Evolutionary conservation across 2,113 vertebrate genomes (phyloP), one percentile per base, ranked within the genome.

Genomic region (Nyctibius bracteatus): DNA sequence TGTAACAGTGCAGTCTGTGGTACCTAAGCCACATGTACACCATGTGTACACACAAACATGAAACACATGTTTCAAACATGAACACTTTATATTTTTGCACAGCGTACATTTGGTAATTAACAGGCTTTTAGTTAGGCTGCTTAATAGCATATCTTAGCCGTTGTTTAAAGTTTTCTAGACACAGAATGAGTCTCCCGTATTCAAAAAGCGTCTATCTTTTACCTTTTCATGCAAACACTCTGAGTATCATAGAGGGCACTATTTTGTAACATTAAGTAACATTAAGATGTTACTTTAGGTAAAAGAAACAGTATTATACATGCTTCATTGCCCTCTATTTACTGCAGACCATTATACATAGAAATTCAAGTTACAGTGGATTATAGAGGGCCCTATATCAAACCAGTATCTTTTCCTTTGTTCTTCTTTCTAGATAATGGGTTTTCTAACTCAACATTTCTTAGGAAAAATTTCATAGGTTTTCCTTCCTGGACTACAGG

Each of bases 81-180:
- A n/a, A n/a, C n/a, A n/a, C n/a, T 91, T 95, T 54, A 18, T 68
- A 66, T 77, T 90, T 95, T 80, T 44, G 54, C 51, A 39, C 5
- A 35, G 33, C 41, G 67, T 67, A 43, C 4, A 43, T 68, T 86
- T 75, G 33, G 43, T 54, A 95, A 97, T 92, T 82, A 90, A 27
- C 81, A 79, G 83, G 86, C 28, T 65, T 86, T 93, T 82, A 94
- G 52, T 92, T 92, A 77, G 88, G 58, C n/a, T 91, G 88, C 52
- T 95, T 95, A 94, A 80, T 67, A 70, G 74, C 88, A 80, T 89
- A 90, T 86, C 87, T 95, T 52, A 92, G 31, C 31, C 8, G 8
- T 44, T 84, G 28, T 87, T 95, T 94, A 72, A 96, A 90, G 27
- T 90, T 94, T 91, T 81, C 68, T 88, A 81, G 68, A 41, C 31